Percentiles rank a stretch among this genome's conserved stretches.
Evolutionary conservation across 2,797 vertebrate species (phyloP).

Genomic region (Squalus acanthias): DNA sequence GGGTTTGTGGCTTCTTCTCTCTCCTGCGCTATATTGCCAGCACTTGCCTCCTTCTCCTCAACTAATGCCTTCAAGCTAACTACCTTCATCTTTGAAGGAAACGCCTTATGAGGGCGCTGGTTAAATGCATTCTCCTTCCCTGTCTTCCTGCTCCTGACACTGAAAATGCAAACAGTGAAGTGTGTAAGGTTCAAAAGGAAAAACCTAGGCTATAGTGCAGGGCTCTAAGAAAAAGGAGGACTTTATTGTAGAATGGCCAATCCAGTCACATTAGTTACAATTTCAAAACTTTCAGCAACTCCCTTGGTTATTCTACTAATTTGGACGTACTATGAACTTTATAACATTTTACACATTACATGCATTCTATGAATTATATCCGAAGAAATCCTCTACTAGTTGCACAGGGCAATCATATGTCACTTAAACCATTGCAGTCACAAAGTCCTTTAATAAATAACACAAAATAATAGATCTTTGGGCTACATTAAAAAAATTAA

Average conservation of each 20-base stretch:
- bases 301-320: not conserved
- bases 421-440: not conserved
- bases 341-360: not conserved
- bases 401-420: not conserved
- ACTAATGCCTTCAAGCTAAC: not conserved
- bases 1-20: not conserved
- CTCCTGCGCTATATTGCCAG: not conserved
- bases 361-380: not conserved
- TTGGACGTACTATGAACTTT: not conserved
- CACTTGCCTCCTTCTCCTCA: not conserved
- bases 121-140: not conserved
- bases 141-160: not conserved
- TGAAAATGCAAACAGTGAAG: not conserved
- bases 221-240: not conserved
- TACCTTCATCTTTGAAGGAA: not conserved
- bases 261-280: not conserved
- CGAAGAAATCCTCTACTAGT: not conserved
- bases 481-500: not conserved
- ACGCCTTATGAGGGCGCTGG: not conserved
- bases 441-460: not conserved
- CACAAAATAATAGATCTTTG: not conserved
- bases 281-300: not conserved
- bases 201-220: not conserved
- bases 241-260: not conserved
- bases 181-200: not conserved